phyloP scores from a whole-genome alignment of 2,797 vertebrate species.

The Cossypha niveicapilla region DNA sequence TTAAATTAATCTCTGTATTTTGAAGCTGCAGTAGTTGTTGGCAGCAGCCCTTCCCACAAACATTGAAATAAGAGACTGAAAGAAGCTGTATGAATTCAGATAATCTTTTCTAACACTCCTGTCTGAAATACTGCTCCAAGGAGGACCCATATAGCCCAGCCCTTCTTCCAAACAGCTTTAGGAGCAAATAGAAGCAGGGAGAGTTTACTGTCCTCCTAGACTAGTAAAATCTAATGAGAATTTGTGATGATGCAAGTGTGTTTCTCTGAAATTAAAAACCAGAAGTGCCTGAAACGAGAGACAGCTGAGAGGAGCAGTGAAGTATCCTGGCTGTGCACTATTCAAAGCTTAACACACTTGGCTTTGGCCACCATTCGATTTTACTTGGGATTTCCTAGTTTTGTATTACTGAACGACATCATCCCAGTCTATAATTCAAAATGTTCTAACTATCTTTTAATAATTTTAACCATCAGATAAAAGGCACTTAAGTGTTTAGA shows the following conservation, averaged over 20 bases:
- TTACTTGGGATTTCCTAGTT: neutral
- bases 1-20: neutral
- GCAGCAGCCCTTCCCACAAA: neutral
- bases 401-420: neutral
- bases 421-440: neutral
- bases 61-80: neutral
- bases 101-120: neutral
- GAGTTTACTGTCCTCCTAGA: neutral
- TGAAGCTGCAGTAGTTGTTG: neutral
- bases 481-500: neutral
- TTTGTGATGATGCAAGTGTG: neutral
- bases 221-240: neutral
- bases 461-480: neutral
- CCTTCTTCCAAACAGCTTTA: neutral
- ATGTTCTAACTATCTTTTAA: neutral
- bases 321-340: neutral
- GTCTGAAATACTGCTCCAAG: neutral
- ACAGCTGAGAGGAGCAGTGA: neutral
- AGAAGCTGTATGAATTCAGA: neutral
- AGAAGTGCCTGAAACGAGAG: neutral
- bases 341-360: neutral
- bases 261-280: neutral
- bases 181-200: neutral
- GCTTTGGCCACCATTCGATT: neutral
- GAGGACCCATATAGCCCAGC: neutral